These are phyloP conservation scores for Rhodophaea formosa DNA, from an alignment of 2,888 invertebrate species.

Conservation along the genomic window DNA sequence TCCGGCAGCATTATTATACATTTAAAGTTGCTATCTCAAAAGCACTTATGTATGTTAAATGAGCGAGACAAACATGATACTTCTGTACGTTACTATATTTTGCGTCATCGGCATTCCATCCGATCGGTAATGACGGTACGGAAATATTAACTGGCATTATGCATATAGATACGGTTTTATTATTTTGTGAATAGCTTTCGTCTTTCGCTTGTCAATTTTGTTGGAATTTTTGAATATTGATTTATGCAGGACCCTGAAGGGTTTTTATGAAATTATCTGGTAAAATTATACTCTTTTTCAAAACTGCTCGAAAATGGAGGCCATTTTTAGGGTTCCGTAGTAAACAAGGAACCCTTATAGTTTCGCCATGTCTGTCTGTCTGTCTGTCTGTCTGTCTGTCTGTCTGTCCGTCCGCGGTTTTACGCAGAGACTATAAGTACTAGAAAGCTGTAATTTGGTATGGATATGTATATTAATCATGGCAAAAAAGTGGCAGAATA, in stretches of 20 bases:
- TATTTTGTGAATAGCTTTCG: conserved; percentile 1
- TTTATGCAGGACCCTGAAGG: neutral
- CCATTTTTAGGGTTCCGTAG: too few species aligned
- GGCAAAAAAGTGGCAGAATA: too few species aligned
- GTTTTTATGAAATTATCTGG: neutral
- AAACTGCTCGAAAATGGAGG: too few species aligned
- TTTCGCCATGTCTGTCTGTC: too few species aligned
- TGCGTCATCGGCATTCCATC: neutral
- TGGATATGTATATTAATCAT: too few species aligned
- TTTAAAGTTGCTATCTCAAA: too few species aligned
- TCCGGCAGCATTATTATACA: too few species aligned
- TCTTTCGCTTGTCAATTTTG: neutral
- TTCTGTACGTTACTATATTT: neutral
- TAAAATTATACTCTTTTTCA: neutral
- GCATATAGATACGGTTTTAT: conserved; percentile 12
- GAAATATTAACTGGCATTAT: conserved; percentile 14
- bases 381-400: too few species aligned
- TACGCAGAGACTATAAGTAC: too few species aligned
- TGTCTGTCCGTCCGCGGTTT: too few species aligned
- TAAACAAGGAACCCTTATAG: too few species aligned
- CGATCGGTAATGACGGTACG: conserved; percentile 10
- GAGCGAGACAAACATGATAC: neutral
- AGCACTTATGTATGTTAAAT: neutral
- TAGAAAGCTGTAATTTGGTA: too few species aligned
- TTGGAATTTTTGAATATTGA: conserved; percentile 7